Base-by-base conservation (phyloP, 1,140 invertebrate genomes). In the Bombus sylvicola region DNA sequence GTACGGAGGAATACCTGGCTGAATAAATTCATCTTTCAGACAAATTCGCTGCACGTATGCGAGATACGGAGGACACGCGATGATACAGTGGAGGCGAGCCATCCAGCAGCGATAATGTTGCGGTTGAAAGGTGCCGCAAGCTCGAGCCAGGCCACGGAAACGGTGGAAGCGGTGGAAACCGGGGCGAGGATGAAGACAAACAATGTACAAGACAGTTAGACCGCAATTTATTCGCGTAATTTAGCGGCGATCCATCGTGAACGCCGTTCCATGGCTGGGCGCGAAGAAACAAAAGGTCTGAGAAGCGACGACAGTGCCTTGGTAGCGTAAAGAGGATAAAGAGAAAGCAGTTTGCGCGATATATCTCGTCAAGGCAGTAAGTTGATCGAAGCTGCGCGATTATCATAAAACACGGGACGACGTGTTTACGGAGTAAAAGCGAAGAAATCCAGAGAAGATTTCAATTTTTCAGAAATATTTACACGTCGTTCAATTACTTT, bases 141-240 rank as follows among this genome's bases (percentile, higher is more conserved):
- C 66, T 6, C 22, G 12, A 39, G 12, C 12, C 25, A 71, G 28
- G 1, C 25, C 18, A 25, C 10, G 34, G 28, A 28, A 15, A 15
- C 12, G 25, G 8, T 9, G n/a, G 71, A 41, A 12, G n/a, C 31
- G 18, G 53, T 15, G 28, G 10, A 37, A 71, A 72, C 13, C 5
- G 8, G 31, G 13, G 12, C 10, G 34, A 31, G 43, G 43, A 47
- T n/a, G 34, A 34, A 57, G 66, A 68, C 34, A 71, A 71, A 71
- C 78, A 57, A 81, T 41, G 73, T 15, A 53, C 59, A 47, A 72
- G 81, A 47, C 59, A 28, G 81, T 74, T 76, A 47, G 73, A 39
- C 39, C 39, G 69, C 71, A 62, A 88, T 88, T 88, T 87, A 83
- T 88, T 83, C 87, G 74, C 53, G 86, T 76, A 83, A 88, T 78